Base-by-base conservation (phyloP, 53 echinoderm and acorn worm species). In the Arbacia lixula region DNA sequence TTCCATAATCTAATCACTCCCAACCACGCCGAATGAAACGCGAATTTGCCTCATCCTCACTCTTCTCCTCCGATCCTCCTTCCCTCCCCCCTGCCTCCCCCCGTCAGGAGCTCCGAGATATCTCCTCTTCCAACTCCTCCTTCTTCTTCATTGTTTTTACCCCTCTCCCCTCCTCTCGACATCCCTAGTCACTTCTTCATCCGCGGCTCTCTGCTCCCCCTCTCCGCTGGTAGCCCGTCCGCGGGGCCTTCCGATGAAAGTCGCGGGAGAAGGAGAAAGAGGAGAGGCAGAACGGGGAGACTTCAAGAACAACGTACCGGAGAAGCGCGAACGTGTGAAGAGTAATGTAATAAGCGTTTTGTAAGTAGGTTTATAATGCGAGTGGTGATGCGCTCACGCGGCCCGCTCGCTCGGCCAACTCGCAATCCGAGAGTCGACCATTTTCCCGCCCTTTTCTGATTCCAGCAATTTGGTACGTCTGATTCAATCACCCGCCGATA, bases 281-380 rank as follows among this genome's bases (percentile, higher is more conserved):
- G n/a, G n/a, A n/a, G n/a, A n/a, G n/a, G n/a, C n/a, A n/a, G n/a
- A n/a, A n/a, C n/a, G n/a, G n/a, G n/a, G n/a, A n/a, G n/a, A n/a
- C n/a, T n/a, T n/a, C 8, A 43, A 6, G 14, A 69, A 68, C 56
- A 77, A 76, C 79, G 42, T 63, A 43, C 63, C 82, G 50, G 82
- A 40, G 62, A 63, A 38, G 26, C 64, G 58, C 38, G 62, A 81
- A 81, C 64, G 82, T 63, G 82, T 43, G 64, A 64, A 61, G 32
- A 63, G 21, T 81, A 81, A 81, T 81, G 82, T 81, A 81, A 81
- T 81, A 46, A 63, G 11, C 46, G 79, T 79, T 81, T 81, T 29
- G 82, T 81, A 81, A 81, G 82, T 81, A 81, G 82, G 82, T 81
- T 81, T 81, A 81, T 81, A 64, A 64, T 43, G 62, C 82, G 50